Evolutionary conservation across 2,113 vertebrate species (phyloP), one percentile per base, ranked within the genome.

Genomic region (Carassius carassius): DNA sequence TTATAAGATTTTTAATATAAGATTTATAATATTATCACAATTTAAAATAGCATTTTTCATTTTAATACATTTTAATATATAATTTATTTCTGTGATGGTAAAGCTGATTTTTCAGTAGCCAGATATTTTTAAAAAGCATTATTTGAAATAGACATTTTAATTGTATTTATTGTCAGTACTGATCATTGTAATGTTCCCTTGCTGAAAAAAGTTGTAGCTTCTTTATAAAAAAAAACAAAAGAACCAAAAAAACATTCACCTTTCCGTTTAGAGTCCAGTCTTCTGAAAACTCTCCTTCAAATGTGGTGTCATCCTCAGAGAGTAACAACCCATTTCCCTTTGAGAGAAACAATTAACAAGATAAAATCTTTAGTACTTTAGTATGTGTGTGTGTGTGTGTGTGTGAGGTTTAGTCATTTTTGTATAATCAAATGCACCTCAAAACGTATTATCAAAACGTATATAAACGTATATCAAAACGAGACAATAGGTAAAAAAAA

Each of bases 211-310:
- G 29, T 29, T 29, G 29, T 29, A 37, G 37, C 0, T 29, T 29
- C 29, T 29, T 29, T 29, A 29, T 29, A 29, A 29, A 29, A 29
- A 29, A 29, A 29, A 29, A 29, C 29, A 29, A 37, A 37, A 4
- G 3, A n/a, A 23, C 1, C 0, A 62, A 60, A 62, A 37, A 37
- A 12, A 37, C 5, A 37, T 1, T 37, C 87, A 99, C 98, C 97
- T 99, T 99, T 87, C 98, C 98, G 84, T 88, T 98, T n/a, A 99
- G 95, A 62, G 96, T 98, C 97, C 98, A 99, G 88, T 98, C 97
- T 88, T 99, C 98, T 1, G 96, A 98, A 92, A 99, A 99, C 54
- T 99, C 98, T 17, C 98, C 98, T 86, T 99, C 96, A 10, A 96
- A 99, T 4, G 95, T 92, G 0, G 98, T 99, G 90, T 99, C 97